phyloP scores from a whole-genome alignment of 2,797 vertebrate genomes.

The Bovichtus diacanthus region DNA sequence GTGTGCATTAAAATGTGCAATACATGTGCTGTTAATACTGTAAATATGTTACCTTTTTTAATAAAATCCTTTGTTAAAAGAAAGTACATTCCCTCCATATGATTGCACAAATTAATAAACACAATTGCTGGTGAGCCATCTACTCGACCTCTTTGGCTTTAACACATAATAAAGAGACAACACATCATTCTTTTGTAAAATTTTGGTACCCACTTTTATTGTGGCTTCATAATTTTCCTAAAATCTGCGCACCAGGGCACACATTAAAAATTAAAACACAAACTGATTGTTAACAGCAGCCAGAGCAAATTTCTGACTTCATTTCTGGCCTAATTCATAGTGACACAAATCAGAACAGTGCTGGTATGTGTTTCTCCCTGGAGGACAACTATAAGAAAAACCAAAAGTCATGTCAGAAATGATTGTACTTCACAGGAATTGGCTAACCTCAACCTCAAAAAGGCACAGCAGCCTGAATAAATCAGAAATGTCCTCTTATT shows the following conservation, averaged over 20 bases:
- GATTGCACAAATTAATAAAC: conserved; percentile 10
- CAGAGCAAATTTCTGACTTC: conserved; percentile 37
- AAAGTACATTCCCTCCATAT: background rate
- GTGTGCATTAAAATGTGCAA: conserved; percentile 30
- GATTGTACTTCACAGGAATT: conserved; percentile 83
- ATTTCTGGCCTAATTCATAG: conserved; percentile 26
- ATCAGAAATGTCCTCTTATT: conserved; percentile 44
- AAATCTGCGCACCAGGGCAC: conserved; percentile 61
- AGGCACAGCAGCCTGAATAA: conserved; percentile 71
- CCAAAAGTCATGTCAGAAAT: conserved; percentile 56
- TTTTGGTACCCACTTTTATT: conserved; percentile 76
- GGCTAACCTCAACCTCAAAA: conserved; percentile 49
- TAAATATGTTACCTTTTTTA: conserved; percentile 49
- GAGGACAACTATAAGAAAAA: conserved; percentile 59
- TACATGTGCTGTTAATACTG: conserved; percentile 28
- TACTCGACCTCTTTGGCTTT: background rate
- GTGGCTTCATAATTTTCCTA: conserved; percentile 55
- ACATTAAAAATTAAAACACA: conserved; percentile 65
- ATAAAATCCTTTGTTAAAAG: conserved; percentile 34
- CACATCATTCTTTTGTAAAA: conserved; percentile 35
- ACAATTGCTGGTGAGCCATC: background rate
- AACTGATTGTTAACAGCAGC: conserved; percentile 68
- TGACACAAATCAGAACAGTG: conserved; percentile 52
- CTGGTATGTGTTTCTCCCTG: conserved; percentile 66
- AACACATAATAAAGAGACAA: conserved; percentile 12